Conservation (phyloP, 2,113 vertebrate genomes). For the Gavialis gangeticus region DNA sequence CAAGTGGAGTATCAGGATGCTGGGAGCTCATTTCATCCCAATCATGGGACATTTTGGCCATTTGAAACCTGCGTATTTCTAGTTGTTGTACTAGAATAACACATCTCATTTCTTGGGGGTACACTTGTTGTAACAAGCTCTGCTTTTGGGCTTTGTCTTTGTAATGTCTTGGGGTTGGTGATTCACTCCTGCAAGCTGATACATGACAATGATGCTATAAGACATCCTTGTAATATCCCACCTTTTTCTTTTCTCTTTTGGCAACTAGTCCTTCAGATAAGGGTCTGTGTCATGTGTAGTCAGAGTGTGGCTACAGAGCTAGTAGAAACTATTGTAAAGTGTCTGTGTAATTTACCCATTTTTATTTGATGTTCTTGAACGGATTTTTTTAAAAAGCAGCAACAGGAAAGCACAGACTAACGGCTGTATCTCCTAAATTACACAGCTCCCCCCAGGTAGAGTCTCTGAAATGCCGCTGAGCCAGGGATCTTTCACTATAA, state of each 20-base stretch:
- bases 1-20: background rate
- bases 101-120: accelerated
- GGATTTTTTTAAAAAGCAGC: background rate
- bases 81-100: background rate
- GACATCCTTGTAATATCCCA: background rate
- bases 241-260: background rate
- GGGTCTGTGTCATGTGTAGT: background rate
- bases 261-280: background rate
- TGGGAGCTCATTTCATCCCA: background rate
- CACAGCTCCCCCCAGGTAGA: constrained; percentile 35
- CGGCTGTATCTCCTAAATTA: background rate
- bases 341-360: background rate
- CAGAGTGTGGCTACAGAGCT: background rate
- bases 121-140: background rate
- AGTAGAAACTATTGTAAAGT: background rate
- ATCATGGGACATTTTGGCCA: background rate
- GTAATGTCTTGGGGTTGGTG: background rate
- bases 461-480: constrained; percentile 34
- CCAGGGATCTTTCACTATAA: constrained; percentile 14
- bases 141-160: background rate
- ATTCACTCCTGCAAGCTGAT: background rate
- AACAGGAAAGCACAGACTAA: background rate
- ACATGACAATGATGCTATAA: background rate
- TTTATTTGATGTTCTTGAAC: background rate
- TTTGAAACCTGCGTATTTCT: background rate